phyloP scores from a whole-genome alignment of 1,140 invertebrate genomes.

The Heliothis subflexa region DNA sequence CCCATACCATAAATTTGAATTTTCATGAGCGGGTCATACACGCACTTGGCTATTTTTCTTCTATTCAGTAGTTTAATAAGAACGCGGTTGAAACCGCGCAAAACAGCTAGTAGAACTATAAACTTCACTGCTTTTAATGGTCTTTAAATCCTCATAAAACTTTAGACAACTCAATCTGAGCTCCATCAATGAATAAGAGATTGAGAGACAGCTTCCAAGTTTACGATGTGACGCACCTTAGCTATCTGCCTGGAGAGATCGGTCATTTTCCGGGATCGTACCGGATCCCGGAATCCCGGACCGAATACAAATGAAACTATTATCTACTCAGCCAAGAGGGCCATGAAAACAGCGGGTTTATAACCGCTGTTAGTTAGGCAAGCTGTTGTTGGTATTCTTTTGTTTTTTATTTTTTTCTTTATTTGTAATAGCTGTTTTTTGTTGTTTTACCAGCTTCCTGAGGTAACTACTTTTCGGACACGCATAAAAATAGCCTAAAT shows the following conservation, averaged over 20 bases:
- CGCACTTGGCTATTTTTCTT: too few relatives aligned
- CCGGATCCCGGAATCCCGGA: slow-evolving; percentile 37
- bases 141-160: background rate
- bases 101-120: too few relatives aligned
- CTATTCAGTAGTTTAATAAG: too few relatives aligned
- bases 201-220: slow-evolving; percentile 4
- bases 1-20: too few relatives aligned
- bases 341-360: background rate
- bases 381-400: background rate
- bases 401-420: background rate
- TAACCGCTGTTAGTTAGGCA: background rate
- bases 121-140: too few relatives aligned
- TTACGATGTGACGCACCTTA: slow-evolving; percentile 32
- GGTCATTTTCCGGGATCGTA: slow-evolving; percentile 60
- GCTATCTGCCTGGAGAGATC: slow-evolving; percentile 51
- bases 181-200: slow-evolving; percentile 19
- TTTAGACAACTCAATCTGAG: slow-evolving; percentile 6
- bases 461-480: too few relatives aligned
- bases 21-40: too few relatives aligned
- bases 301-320: slow-evolving; percentile 64
- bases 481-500: too few relatives aligned
- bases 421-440: too few relatives aligned
- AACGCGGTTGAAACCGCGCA: too few relatives aligned
- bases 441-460: too few relatives aligned
- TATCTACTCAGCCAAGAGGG: slow-evolving; percentile 41